Percentiles rank a stretch among this genome's conserved stretches.
Conservation (phyloP, 2,888 invertebrate genomes). For the Merodon equestris region DNA sequence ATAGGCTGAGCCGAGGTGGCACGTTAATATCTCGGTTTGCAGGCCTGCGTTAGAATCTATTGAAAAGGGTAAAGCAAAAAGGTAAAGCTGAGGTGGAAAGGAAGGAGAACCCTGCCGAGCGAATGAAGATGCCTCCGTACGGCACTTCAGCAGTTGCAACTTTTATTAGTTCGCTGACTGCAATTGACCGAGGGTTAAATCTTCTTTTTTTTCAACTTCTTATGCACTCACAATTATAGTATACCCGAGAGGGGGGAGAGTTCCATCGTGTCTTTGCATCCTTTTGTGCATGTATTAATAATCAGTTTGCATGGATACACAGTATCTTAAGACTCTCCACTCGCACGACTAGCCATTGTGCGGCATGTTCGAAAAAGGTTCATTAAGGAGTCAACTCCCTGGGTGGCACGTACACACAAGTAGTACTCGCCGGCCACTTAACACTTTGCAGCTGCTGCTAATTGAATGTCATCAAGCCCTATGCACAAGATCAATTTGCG, state of each 20-base stretch:
- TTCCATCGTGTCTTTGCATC: not conserved
- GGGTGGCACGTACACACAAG: conserved; percentile 38
- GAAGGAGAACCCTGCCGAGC: not conserved
- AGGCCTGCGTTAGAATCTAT: conserved; percentile 45
- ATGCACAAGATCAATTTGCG: conserved; percentile 26
- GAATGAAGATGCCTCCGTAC: conserved; percentile 16
- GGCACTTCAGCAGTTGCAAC: conserved; percentile 56
- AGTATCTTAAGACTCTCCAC: conserved; percentile 1
- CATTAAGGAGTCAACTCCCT: conserved; percentile 49
- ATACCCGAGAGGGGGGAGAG: no score
- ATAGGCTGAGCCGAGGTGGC: conserved; percentile 16
- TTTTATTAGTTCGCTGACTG: conserved; percentile 67
- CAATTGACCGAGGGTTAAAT: conserved; percentile 66
- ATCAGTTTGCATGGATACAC: conserved; percentile 15
- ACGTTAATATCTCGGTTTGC: conserved; percentile 12
- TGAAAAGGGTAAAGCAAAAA: conserved; percentile 14
- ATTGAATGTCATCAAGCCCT: conserved; percentile 53
- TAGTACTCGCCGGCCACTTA: conserved; percentile 29
- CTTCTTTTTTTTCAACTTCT: conserved; percentile 3
- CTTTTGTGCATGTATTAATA: conserved; percentile 18
- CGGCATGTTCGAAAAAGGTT: not conserved
- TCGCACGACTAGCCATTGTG: no score
- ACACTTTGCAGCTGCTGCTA: conserved; percentile 57
- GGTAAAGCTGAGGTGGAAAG: not conserved
- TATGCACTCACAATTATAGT: no score